phyloP scores from a whole-genome alignment of 2,888 invertebrate species.

The Eustalomyia histrio region DNA sequence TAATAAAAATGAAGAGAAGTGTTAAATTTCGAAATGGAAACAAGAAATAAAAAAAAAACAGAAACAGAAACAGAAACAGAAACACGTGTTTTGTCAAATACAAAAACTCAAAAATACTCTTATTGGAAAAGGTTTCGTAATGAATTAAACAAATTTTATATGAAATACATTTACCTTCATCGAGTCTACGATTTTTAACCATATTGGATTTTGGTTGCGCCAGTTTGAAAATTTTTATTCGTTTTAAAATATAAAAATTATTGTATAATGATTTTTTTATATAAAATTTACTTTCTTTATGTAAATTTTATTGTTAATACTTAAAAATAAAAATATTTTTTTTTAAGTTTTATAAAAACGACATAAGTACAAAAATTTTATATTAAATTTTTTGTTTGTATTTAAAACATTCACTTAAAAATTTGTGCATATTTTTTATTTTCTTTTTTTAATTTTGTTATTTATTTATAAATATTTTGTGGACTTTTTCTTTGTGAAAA shows the following conservation, averaged over 20 bases:
- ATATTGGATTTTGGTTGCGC: conserved; percentile 65
- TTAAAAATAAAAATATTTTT: too few relatives aligned
- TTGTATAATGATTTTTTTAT: neutral
- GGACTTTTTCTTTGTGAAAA: conserved; percentile 4
- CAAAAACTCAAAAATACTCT: conserved; percentile 2
- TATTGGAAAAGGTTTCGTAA: neutral
- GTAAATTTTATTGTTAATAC: neutral
- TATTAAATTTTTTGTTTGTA: conserved; percentile 5
- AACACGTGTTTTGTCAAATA: conserved; percentile 44
- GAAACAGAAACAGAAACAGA: conserved; percentile 60
- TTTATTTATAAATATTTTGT: conserved; percentile 9
- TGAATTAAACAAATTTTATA: neutral
- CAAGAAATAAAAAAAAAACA: neutral
- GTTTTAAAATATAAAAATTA: neutral
- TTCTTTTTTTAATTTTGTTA: conserved; percentile 22
- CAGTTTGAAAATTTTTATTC: conserved; percentile 18
- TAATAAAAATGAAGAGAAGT: conserved; percentile 5
- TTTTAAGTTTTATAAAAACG: neutral
- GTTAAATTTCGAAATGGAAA: neutral
- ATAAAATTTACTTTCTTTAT: neutral
- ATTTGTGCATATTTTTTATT: neutral
- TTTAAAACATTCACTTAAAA: conserved; percentile 26
- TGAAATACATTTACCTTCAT: conserved; percentile 72
- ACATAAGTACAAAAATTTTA: neutral
- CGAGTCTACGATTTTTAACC: conserved; percentile 77